Evolutionary conservation across 92 coral and sea anemone genomes (phyloP).

Genomic region (Porites divaricata): DNA sequence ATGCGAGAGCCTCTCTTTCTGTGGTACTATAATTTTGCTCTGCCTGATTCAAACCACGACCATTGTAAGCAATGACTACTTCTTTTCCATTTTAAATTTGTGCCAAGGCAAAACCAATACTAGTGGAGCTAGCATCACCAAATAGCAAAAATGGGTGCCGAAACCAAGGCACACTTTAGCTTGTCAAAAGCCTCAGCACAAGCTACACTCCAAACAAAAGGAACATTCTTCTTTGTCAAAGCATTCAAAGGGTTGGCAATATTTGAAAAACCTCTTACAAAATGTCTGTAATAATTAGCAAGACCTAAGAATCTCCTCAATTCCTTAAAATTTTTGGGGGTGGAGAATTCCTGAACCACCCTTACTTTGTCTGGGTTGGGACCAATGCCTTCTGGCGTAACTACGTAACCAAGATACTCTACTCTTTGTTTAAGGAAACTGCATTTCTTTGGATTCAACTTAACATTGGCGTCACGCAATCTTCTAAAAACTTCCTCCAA

Average conservation of each 20-base stretch:
- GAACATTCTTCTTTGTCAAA: background rate
- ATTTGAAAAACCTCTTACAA: too few relatives aligned
- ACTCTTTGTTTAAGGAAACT: background rate
- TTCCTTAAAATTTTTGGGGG: constrained; percentile 3
- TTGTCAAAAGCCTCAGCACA: constrained; percentile 27
- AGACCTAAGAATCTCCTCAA: constrained; percentile 3
- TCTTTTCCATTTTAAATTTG: background rate
- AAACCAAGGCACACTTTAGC: constrained; percentile 19
- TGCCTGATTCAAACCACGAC: constrained; percentile 36
- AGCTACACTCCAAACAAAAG: constrained; percentile 29
- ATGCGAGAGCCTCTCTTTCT: background rate
- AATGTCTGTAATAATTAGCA: constrained; percentile 18
- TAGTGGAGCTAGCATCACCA: constrained; percentile 15
- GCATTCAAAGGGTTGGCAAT: constrained; percentile 22
- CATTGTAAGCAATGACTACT: constrained; percentile 42
- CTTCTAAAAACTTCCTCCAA: too few relatives aligned
- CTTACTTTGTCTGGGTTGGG: too few relatives aligned
- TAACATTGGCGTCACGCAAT: too few relatives aligned
- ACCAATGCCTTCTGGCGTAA: background rate
- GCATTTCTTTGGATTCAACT: background rate
- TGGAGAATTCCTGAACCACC: too few relatives aligned
- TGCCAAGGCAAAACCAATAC: background rate
- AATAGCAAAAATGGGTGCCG: constrained; percentile 20
- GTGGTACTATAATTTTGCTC: constrained; percentile 41
- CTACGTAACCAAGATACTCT: background rate